Conservation (phyloP, 2,113 vertebrate genomes). For the rat (Rattus norvegicus) region DNA sequence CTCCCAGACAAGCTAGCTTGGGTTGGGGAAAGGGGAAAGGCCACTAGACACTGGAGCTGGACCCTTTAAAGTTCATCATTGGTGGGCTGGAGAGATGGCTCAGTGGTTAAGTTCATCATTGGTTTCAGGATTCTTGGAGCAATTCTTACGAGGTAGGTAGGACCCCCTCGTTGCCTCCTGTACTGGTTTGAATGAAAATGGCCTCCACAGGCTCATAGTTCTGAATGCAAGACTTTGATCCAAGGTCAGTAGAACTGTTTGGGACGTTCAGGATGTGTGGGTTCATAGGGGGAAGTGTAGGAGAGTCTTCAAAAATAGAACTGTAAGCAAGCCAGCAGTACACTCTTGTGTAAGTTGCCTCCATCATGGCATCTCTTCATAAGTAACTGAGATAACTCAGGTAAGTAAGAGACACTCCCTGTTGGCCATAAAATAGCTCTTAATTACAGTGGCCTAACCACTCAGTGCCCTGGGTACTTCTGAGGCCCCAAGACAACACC, state of each 20-base stretch:
- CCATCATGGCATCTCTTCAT: not conserved
- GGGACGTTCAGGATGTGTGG: not conserved
- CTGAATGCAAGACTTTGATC: not conserved
- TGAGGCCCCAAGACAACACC: not conserved
- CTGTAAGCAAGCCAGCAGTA: not conserved
- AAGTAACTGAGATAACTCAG: not conserved
- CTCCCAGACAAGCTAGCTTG: not conserved
- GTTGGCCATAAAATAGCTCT: not conserved
- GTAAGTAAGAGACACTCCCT: not conserved
- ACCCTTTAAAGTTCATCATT: not conserved
- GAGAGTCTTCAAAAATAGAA: not conserved
- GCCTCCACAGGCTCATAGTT: too few relatives aligned
- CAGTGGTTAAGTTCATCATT: not conserved
- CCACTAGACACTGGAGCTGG: not conserved
- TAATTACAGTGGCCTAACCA: not conserved
- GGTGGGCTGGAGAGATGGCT: too few relatives aligned
- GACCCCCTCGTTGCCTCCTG: not conserved
- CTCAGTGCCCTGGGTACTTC: not conserved
- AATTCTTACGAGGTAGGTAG: not conserved
- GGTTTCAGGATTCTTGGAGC: constrained; percentile 25
- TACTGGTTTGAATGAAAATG: not conserved
- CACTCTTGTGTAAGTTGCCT: not conserved
- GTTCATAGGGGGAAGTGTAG: not conserved
- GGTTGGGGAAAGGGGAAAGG: not conserved
- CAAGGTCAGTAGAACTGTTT: not conserved